Conservation (phyloP, 2,113 vertebrate species). For the Catharus fuscescens region DNA sequence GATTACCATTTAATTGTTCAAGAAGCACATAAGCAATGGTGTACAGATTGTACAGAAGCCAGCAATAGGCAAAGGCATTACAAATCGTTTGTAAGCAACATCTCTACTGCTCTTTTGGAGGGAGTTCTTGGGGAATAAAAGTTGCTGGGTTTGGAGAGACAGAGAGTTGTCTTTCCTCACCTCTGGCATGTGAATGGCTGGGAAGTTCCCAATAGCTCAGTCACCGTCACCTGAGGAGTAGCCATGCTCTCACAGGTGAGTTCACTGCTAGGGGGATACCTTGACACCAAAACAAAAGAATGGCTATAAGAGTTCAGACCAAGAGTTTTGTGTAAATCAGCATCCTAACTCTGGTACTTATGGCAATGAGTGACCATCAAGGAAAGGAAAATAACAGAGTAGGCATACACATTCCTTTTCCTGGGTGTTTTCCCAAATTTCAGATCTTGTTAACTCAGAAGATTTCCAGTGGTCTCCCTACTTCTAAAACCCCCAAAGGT, state of each 20-base stretch:
- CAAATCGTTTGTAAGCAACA: background rate
- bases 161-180: background rate
- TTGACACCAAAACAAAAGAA: background rate
- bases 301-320: background rate
- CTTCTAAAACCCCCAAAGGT: background rate
- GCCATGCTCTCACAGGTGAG: background rate
- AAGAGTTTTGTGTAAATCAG: background rate
- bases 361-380: fast-evolving
- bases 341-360: background rate
- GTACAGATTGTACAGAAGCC: background rate
- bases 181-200: background rate
- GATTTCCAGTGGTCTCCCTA: background rate
- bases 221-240: background rate
- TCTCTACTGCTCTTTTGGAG: background rate
- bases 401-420: background rate
- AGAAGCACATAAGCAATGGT: background rate
- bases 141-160: background rate
- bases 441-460: background rate
- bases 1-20: background rate
- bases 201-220: background rate
- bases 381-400: background rate
- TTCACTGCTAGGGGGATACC: background rate
- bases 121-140: background rate
- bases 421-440: background rate
- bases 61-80: background rate